phyloP scores from a whole-genome alignment of 1,140 invertebrate genomes.

The Homalodisca vitripennis region DNA sequence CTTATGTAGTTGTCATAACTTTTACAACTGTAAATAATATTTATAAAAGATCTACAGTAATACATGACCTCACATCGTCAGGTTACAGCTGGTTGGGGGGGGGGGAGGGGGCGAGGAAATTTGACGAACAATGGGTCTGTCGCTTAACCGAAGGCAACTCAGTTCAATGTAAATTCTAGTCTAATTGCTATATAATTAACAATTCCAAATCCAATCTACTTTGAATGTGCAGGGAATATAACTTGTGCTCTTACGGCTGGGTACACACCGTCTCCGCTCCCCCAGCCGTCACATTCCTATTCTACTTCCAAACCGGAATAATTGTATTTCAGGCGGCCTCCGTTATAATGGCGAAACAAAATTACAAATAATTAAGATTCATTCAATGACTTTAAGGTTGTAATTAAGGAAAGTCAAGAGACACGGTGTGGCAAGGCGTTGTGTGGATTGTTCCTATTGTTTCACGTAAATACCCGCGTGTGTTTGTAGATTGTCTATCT shows the following conservation, averaged over 20 bases:
- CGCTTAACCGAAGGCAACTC: slow-evolving; percentile 12
- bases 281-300: slow-evolving; percentile 19
- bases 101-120: not conserved
- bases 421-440: not conserved
- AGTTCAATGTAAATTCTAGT: slow-evolving; percentile 23
- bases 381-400: slow-evolving; percentile 36
- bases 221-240: slow-evolving; percentile 27
- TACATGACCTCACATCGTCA: too few relatives aligned
- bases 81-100: too few relatives aligned
- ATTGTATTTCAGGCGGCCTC: slow-evolving; percentile 29
- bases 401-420: slow-evolving; percentile 35
- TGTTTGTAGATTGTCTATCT: too few relatives aligned
- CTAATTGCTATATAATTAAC: slow-evolving; percentile 31
- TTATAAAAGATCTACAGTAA: too few relatives aligned
- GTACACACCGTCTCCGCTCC: slow-evolving; percentile 28
- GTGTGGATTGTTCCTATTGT: slow-evolving; percentile 19
- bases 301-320: slow-evolving; percentile 27
- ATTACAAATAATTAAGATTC: slow-evolving; percentile 38
- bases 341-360: slow-evolving; percentile 29
- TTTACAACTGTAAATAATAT: too few relatives aligned
- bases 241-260: slow-evolving; percentile 21
- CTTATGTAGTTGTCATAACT: too few relatives aligned
- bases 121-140: not conserved
- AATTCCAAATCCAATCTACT: slow-evolving; percentile 31
- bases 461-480: not conserved